Percentiles rank a stretch among this genome's conserved stretches.
These are phyloP conservation scores for Daubentonia madagascariensis DNA, from an alignment of 2,113 vertebrate genomes.

Conservation along the genomic window DNA sequence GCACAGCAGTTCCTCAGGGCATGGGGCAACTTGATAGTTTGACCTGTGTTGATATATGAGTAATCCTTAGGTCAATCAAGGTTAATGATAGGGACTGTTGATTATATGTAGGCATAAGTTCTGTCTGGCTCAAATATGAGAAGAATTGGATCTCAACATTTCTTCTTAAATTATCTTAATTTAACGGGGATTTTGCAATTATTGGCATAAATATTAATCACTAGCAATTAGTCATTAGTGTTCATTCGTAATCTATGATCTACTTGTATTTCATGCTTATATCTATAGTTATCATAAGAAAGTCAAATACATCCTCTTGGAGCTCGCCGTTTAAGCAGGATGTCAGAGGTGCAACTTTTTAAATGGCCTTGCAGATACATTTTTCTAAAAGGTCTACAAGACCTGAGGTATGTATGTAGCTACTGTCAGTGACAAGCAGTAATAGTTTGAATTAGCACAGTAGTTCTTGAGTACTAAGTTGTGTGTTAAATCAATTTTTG, in stretches of 20 bases:
- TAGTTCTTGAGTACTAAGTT: not conserved
- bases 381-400: not conserved
- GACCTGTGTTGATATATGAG: not conserved
- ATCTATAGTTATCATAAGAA: not conserved
- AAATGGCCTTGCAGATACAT: not conserved
- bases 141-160: slow-evolving; percentile 6
- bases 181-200: not conserved
- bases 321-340: not conserved
- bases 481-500: not conserved
- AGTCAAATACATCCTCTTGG: not conserved
- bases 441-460: not conserved
- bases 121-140: not conserved
- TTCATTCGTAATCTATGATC: not conserved
- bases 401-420: not conserved
- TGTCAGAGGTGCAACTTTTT: not conserved
- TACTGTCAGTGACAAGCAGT: not conserved
- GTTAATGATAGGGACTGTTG: not conserved
- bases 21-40: not conserved
- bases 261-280: not conserved
- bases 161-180: slow-evolving; percentile 31
- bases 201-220: slow-evolving; percentile 45
- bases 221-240: not conserved
- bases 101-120: not conserved
- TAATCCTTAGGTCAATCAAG: not conserved
- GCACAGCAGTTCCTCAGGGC: not conserved